These are phyloP conservation scores for Tenthredo notha DNA, from an alignment of 2,888 invertebrate species.

Conservation along the genomic window DNA sequence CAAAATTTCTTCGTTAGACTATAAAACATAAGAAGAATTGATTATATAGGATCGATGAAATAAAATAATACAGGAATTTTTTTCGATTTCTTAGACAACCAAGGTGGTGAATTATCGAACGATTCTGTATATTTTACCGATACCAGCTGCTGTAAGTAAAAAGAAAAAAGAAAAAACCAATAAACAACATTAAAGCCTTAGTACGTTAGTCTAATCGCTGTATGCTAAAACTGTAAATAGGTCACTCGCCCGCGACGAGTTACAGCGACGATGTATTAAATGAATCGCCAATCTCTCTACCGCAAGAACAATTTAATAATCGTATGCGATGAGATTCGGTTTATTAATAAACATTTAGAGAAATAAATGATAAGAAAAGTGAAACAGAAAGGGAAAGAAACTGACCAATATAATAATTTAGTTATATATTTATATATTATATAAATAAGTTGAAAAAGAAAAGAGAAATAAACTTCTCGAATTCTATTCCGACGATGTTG, in stretches of 20 bases:
- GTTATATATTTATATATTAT: too few relatives aligned
- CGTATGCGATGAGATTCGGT: not conserved
- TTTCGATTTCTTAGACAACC: not conserved
- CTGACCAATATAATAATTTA: not conserved
- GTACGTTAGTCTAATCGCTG: slow-evolving; percentile 8
- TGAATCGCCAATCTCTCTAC: not conserved
- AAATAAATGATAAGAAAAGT: not conserved
- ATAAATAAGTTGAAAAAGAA: not conserved
- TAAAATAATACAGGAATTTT: not conserved
- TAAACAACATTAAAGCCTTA: slow-evolving; percentile 20
- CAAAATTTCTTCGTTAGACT: too few relatives aligned
- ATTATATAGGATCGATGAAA: too few relatives aligned
- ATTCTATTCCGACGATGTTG: not conserved
- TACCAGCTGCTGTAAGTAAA: slow-evolving; percentile 17
- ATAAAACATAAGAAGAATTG: too few relatives aligned
- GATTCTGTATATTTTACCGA: not conserved
- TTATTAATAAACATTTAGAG: not conserved
- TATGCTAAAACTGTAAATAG: slow-evolving; percentile 42
- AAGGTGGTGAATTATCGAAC: not conserved
- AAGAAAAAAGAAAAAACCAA: not conserved
- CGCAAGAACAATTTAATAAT: not conserved
- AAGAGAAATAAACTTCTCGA: not conserved
- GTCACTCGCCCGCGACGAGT: slow-evolving; percentile 20
- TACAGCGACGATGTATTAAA: slow-evolving; percentile 1
- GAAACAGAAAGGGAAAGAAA: not conserved